Evolutionary conservation across 2,888 invertebrate genomes (phyloP).

Genomic region (Hirtodrosophila histrioides): DNA sequence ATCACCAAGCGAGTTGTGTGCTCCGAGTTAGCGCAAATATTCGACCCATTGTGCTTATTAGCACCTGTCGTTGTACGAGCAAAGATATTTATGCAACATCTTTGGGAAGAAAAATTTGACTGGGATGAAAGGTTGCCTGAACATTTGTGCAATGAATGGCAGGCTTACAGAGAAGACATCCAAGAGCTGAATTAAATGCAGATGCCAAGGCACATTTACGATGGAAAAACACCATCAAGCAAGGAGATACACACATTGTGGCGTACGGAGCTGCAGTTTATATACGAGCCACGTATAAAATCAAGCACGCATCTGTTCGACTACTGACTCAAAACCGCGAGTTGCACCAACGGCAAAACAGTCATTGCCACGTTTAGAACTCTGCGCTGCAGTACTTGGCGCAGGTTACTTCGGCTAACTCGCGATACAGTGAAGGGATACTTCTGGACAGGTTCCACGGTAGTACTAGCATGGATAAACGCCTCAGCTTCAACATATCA

Average conservation of each 20-base stretch:
- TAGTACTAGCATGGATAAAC: no score
- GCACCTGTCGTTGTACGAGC: not conserved
- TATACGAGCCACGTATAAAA: constrained; percentile 8
- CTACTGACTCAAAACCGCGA: not conserved
- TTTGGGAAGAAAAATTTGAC: not conserved
- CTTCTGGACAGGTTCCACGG: no score
- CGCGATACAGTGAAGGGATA: no score
- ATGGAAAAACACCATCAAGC: no score
- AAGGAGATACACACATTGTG: no score
- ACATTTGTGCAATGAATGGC: constrained; percentile 9
- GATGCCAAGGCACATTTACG: no score
- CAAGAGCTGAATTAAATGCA: no score
- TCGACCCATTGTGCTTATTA: no score
- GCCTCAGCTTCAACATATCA: no score
- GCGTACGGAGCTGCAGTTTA: no score
- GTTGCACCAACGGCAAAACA: constrained; percentile 7
- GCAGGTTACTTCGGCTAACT: no score
- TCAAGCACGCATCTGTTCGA: not conserved
- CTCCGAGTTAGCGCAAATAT: no score
- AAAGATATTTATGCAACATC: not conserved
- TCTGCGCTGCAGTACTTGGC: not conserved
- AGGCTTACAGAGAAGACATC: not conserved
- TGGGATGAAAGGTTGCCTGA: not conserved
- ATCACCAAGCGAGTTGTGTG: not conserved
- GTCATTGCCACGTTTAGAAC: not conserved